phyloP scores from a whole-genome alignment of 2,888 invertebrate species.

The Sinelater perroti region DNA sequence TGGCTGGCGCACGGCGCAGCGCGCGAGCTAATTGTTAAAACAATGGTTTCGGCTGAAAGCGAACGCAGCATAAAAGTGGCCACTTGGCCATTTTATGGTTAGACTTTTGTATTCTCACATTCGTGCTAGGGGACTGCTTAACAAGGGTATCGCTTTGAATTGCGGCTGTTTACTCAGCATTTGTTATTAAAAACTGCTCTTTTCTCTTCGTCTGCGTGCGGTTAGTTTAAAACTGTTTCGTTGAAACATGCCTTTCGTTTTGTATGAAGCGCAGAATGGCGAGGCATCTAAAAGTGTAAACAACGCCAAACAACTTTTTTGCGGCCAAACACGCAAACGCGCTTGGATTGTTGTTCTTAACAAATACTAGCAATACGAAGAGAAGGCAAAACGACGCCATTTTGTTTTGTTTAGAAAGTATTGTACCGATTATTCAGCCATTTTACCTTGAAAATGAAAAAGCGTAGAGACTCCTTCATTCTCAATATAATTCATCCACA shows the following conservation, averaged over 20 bases:
- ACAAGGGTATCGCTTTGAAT: constrained; percentile 35
- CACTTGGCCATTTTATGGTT: constrained; percentile 53
- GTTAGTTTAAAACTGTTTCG: constrained; percentile 4
- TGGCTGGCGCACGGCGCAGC: constrained; percentile 15
- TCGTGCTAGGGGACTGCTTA: constrained; percentile 35
- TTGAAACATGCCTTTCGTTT: background rate
- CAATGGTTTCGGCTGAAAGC: constrained; percentile 48
- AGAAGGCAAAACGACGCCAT: too few species aligned
- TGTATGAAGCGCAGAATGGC: background rate
- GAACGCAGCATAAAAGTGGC: constrained; percentile 44
- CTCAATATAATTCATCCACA: too few species aligned
- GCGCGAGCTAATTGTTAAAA: constrained; percentile 46
- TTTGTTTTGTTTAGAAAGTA: too few species aligned
- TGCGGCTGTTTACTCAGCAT: constrained; percentile 42
- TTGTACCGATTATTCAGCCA: too few species aligned
- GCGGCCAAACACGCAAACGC: too few species aligned
- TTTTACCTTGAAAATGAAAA: too few species aligned
- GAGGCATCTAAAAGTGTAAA: background rate
- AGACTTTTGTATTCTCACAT: constrained; percentile 36
- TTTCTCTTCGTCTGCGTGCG: constrained; percentile 28
- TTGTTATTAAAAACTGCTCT: constrained; percentile 43
- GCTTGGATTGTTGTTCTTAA: too few species aligned
- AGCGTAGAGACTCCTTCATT: too few species aligned
- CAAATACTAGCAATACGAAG: too few species aligned
- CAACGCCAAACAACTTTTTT: background rate